phyloP scores from a whole-genome alignment of 2,113 vertebrate species.

The Sinocyclocheilus anophthalmus region DNA sequence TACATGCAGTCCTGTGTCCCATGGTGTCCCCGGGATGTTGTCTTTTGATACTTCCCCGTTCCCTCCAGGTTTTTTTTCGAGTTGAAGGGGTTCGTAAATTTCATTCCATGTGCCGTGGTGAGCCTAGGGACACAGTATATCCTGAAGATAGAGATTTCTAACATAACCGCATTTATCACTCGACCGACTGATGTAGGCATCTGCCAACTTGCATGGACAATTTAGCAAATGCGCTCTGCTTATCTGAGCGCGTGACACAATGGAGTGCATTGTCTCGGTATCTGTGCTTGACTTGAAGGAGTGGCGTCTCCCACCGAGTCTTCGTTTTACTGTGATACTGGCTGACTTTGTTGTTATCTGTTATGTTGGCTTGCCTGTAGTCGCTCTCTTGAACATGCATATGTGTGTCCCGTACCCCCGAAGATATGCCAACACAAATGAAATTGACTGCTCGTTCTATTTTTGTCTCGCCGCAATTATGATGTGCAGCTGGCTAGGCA shows the following conservation, averaged over 20 bases:
- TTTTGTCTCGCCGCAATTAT: constrained; percentile 30
- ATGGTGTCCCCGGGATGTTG: no score
- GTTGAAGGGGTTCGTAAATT: not conserved
- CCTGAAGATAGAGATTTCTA: constrained; percentile 45
- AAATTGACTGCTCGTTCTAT: constrained; percentile 35
- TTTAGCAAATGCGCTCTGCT: constrained; percentile 51
- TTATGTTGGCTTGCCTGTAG: constrained; percentile 37
- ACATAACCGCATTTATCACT: constrained; percentile 44
- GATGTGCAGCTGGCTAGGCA: constrained; percentile 36
- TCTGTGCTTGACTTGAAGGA: constrained; percentile 41
- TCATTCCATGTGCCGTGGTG: not conserved
- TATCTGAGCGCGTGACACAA: constrained; percentile 41
- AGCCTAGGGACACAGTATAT: constrained; percentile 49
- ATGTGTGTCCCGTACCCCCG: constrained; percentile 10
- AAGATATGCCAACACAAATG: constrained; percentile 32
- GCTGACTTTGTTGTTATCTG: constrained; percentile 26
- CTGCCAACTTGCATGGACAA: constrained; percentile 53
- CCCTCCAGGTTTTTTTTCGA: constrained; percentile 7
- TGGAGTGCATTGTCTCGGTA: constrained; percentile 25
- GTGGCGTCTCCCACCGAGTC: constrained; percentile 41
- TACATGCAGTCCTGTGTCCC: constrained; percentile 6
- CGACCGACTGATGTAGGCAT: constrained; percentile 45
- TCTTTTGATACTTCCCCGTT: no score
- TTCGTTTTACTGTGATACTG: constrained; percentile 48
- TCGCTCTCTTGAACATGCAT: constrained; percentile 34